Conservation (phyloP, 1,140 invertebrate species). For the Ceratina japonica region DNA sequence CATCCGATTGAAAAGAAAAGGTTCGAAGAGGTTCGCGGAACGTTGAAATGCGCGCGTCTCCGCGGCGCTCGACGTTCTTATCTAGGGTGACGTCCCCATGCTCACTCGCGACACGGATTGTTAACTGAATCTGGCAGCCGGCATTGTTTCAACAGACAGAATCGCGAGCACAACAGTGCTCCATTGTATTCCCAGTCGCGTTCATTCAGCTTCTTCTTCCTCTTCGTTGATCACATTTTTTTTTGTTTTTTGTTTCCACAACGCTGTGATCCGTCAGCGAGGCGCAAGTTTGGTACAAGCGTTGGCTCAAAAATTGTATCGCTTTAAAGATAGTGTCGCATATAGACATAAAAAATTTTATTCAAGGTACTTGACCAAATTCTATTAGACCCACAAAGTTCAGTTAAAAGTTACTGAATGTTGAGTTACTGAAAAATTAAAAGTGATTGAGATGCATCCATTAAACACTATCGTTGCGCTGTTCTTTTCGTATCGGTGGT, state of each 20-base stretch:
- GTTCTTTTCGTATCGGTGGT: background rate
- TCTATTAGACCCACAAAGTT: too few species aligned
- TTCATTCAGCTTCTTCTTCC: constrained; percentile 61
- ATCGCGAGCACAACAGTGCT: constrained; percentile 61
- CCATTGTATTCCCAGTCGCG: constrained; percentile 66
- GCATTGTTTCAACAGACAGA: constrained; percentile 65
- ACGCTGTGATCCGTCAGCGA: constrained; percentile 35
- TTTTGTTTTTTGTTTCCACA: background rate
- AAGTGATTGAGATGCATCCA: background rate
- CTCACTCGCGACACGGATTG: constrained; percentile 66
- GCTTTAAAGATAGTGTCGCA: too few species aligned
- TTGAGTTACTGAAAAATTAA: too few species aligned
- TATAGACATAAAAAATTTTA: too few species aligned
- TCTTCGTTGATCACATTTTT: constrained; percentile 27
- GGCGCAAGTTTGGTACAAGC: constrained; percentile 17
- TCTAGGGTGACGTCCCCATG: constrained; percentile 61
- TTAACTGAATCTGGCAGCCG: constrained; percentile 67
- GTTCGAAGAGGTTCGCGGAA: constrained; percentile 40
- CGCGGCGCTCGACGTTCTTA: constrained; percentile 60
- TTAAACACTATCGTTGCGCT: background rate
- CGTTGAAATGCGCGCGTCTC: constrained; percentile 10
- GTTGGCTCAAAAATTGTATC: constrained; percentile 25
- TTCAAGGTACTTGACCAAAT: too few species aligned
- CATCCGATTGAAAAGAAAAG: constrained; percentile 42
- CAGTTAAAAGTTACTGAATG: background rate